Evolutionary conservation across 2,888 invertebrate species (phyloP), one percentile per base, ranked within the genome.

Genomic region (Hydriomena furcata): DNA sequence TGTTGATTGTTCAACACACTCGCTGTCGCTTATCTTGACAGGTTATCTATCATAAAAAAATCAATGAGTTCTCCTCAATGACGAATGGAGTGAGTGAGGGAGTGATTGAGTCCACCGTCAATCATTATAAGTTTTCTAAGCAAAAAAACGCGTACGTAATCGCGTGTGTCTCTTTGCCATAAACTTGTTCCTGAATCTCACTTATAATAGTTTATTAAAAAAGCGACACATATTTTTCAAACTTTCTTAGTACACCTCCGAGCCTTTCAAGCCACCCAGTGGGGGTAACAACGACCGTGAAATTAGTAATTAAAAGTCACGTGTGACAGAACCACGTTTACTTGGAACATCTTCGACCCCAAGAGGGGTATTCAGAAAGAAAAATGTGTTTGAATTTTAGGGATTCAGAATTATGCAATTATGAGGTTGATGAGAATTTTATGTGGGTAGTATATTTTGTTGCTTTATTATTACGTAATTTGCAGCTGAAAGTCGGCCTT

Each of bases 271-370:
- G 69, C 75, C 65, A 60, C 78, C 71, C 76, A 47, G 55, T n/a
- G 81, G 76, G 84, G 77, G 73, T 73, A 72, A 79, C 77, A 78
- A 76, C 75, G 76, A 82, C 73, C 84, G 81, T 82, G 76, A 87
- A 86, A 87, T 88, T 84, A 82, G 78, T 83, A 84, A 87, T 87
- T 85, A 84, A 79, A 79, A 80, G 80, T 81, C 82, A 82, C 78
- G 78, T 78, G 73, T 82, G 68, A 64, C 62, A 61, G 68, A 63
- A 56, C 65, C 66, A 62, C 55, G 63, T 67, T 70, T 66, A 68
- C 64, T 70, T 63, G 36, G 66, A 66, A 67, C 65, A 66, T 72
- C 68, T 71, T 68, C 44, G 53, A 54, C 65, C 71, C 61, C 64
- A 42, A 51, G 59, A 50, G 52, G 23, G 46, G 40, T 40, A 51